Evolutionary conservation across 1,140 invertebrate species (phyloP).

Genomic region (Drosophila yakuba): DNA sequence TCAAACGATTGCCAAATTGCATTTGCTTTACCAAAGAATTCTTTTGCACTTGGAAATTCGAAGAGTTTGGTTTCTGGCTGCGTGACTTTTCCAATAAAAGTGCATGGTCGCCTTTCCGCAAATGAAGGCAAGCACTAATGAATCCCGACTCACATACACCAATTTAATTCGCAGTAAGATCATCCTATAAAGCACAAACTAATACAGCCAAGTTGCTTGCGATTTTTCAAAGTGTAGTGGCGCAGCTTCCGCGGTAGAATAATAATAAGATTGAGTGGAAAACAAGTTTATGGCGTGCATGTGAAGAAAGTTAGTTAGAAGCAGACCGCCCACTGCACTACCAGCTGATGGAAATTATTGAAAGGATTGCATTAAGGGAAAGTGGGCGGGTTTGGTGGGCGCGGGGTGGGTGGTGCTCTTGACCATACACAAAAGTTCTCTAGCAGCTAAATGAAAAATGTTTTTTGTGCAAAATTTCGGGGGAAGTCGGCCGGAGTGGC

Average conservation of each 20-base stretch:
- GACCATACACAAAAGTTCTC: conserved; percentile 43
- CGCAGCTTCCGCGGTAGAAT: conserved; percentile 3
- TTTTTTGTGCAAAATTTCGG: conserved; percentile 22
- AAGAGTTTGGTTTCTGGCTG: not conserved
- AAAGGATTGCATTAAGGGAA: conserved; percentile 44
- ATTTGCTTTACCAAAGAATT: conserved; percentile 7
- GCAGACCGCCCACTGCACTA: conserved; percentile 5
- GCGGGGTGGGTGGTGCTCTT: conserved; percentile 16
- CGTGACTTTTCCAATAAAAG: conserved; percentile 26
- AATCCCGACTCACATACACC: conserved; percentile 23
- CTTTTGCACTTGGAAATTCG: conserved; percentile 2
- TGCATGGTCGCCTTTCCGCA: conserved; percentile 10
- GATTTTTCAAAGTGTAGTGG: conserved; percentile 31
- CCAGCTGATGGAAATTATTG: conserved; percentile 34
- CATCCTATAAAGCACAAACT: conserved; percentile 1
- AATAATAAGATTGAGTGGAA: conserved; percentile 28
- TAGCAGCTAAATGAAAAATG: conserved; percentile 59
- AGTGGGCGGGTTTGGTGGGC: not conserved
- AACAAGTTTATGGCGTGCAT: conserved; percentile 23
- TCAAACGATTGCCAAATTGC: conserved; percentile 33
- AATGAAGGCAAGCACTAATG: conserved; percentile 29
- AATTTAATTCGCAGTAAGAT: conserved; percentile 32
- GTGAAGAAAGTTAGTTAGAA: not conserved
- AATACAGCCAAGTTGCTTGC: conserved; percentile 6
- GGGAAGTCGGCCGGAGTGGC: conserved; percentile 20